Conservation (phyloP, 2,113 vertebrate species). For the Leptodactylus fuscus region DNA sequence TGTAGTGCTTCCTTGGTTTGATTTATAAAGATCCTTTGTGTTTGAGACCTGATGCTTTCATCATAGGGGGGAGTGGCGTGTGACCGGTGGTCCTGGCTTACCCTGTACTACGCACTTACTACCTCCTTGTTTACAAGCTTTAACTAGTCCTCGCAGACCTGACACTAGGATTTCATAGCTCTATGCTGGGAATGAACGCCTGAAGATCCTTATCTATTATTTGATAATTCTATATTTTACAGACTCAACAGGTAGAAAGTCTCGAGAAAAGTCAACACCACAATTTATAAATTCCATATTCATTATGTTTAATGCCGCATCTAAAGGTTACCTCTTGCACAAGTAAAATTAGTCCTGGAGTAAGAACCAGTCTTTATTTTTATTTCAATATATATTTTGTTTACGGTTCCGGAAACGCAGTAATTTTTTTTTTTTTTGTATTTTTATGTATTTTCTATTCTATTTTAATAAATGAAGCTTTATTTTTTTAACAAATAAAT, state of each 20-base stretch:
- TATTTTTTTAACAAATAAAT: too few relatives aligned
- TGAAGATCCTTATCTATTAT: background rate
- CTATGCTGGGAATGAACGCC: background rate
- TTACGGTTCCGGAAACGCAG: too few relatives aligned
- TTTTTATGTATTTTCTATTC: too few relatives aligned
- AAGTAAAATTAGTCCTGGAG: too few relatives aligned
- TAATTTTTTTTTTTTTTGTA: too few relatives aligned
- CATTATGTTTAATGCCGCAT: too few relatives aligned
- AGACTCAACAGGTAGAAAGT: conserved; percentile 10
- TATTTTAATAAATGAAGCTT: too few relatives aligned
- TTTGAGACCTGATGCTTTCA: conserved; percentile 41
- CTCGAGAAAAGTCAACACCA: too few relatives aligned
- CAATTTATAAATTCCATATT: too few relatives aligned
- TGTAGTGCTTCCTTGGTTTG: conserved; percentile 20
- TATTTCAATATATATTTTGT: too few relatives aligned
- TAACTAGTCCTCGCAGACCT: background rate
- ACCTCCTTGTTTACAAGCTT: conserved; percentile 51
- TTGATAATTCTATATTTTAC: background rate
- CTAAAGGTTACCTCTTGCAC: too few relatives aligned
- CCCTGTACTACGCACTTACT: conserved; percentile 7
- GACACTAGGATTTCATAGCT: background rate
- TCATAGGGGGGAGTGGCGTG: conserved; percentile 47
- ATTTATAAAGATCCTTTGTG: conserved; percentile 56
- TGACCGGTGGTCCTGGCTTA: conserved; percentile 45
- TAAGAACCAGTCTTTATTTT: too few relatives aligned